Base-by-base conservation (phyloP, 2,888 invertebrate species). In the Melikaiella ostensackeni region DNA sequence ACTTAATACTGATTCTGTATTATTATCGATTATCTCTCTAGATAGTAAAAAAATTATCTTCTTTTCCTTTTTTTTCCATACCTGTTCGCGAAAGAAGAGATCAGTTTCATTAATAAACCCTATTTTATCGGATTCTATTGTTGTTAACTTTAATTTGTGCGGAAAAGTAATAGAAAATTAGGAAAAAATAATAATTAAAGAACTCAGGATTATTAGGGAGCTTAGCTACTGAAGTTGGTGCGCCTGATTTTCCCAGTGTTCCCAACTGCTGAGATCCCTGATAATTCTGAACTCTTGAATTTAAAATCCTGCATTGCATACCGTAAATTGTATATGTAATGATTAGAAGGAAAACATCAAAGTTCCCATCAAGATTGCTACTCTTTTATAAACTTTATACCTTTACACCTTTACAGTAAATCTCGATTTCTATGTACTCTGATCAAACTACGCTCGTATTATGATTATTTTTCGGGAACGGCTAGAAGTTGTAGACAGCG, bases 391-490 rank as follows among this genome's bases (percentile, higher is more conserved):
- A 74, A 70, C 42, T 63, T 63, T 64, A 61, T 21, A 61, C 50
- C 62, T 74, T 55, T 74, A 75, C 63, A 61, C 50, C 50, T 73
- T 42, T 74, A 46, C 63, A 75, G 64, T 78, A 78, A 33, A 75
- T 75, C 70, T 78, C 38, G 27, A 61, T 61, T 66, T 57, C 16
- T 42, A n/a, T n/a, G n/a, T n/a, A 76, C 38, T 38, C 30, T 74
- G 27, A 70, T 46, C 55, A 21, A 59, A 64, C 27, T 64, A 55
- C 64, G 24, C 13, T 64, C n/a, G 16, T 63, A 62, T 77, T 55
- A 27, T 77, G 21, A 42, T 16, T 42, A 42, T 42, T 16, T 42
- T 42, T 11, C 42, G 16, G 42, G 16, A 42, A 16, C 42, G 42
- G 16, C 42, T 42, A 42, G 3, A 42, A 42, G 42, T 42, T 42